Evolutionary conservation across 2,797 vertebrate genomes (phyloP), one percentile per base, ranked within the genome.

Genomic region (Neostethus bicornis): DNA sequence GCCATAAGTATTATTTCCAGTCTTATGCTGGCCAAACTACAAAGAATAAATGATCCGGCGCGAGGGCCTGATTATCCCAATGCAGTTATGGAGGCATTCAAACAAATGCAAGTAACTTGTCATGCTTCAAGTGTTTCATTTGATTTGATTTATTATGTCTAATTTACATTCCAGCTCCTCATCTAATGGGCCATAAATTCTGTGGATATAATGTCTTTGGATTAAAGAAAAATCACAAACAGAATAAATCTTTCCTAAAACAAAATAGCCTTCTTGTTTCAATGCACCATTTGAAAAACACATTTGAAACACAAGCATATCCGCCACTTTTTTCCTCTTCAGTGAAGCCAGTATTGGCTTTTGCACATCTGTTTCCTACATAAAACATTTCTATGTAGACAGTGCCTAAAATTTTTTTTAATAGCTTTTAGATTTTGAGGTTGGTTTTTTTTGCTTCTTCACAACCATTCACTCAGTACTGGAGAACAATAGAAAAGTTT

Each of bases 101-200:
- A 66, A 71, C 61, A 57, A 83, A 66, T 39, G 46, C 67, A 51
- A 71, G 75, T 55, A 74, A 71, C 61, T 80, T 57, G 79, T 86
- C 77, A 73, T 72, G 77, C 75, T 76, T 61, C 11, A 43, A 76
- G 77, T 73, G 66, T 85, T 85, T 82, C 79, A 77, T 80, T 81
- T 81, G 57, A 77, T 59, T 70, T 87, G 81, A 89, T 89, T 87
- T 84, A 89, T 85, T 65, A 78, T 37, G 65, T 43, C 78, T 90
- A 73, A 82, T 89, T 89, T 87, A 77, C 82, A 84, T 89, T 84
- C 80, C 69, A 64, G 69, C 77, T 71, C 66, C 73, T 85, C 64
- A 79, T 79, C 74, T 85, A 89, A 89, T 86, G 81, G 83, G 61
- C 67, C 83, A 81, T 87, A 86, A 87, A 88, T 89, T 74, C 82